These are phyloP conservation scores for Trichacis sp. DNA, from an alignment of 2,888 invertebrate genomes.

Conservation along the genomic window DNA sequence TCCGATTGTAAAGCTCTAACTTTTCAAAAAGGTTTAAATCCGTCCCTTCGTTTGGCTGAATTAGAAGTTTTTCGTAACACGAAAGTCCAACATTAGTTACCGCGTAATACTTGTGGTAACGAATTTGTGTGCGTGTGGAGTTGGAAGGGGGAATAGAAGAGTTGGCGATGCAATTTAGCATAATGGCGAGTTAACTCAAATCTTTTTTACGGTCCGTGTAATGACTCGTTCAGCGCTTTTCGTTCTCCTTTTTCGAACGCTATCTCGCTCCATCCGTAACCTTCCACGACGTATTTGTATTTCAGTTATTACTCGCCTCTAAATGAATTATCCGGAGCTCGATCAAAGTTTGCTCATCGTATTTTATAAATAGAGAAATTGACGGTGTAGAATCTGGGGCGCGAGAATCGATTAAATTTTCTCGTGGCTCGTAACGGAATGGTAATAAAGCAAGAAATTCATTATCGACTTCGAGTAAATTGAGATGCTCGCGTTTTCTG, in stretches of 20 bases:
- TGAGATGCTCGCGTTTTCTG: too few species aligned
- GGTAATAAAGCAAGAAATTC: too few species aligned
- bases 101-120: too few species aligned
- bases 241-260: slow-evolving; percentile 46
- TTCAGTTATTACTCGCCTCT: not conserved
- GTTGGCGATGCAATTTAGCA: slow-evolving; percentile 54
- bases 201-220: slow-evolving; percentile 60
- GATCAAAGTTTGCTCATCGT: not conserved
- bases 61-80: too few species aligned
- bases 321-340: not conserved
- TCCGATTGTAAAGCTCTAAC: too few species aligned
- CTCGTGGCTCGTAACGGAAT: too few species aligned
- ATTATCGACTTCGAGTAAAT: too few species aligned
- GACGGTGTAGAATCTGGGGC: not conserved
- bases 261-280: slow-evolving; percentile 1
- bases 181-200: slow-evolving; percentile 62
- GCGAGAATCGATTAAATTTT: not conserved
- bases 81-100: too few species aligned
- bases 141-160: not conserved
- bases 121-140: too few species aligned
- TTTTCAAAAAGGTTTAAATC: too few species aligned
- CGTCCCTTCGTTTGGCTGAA: too few species aligned
- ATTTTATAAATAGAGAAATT: not conserved
- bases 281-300: not conserved
- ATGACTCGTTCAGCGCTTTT: slow-evolving; percentile 58